Evolutionary conservation across 2,888 invertebrate genomes (phyloP), one percentile per base, ranked within the genome.

Genomic region (Adelognathus sp.): DNA sequence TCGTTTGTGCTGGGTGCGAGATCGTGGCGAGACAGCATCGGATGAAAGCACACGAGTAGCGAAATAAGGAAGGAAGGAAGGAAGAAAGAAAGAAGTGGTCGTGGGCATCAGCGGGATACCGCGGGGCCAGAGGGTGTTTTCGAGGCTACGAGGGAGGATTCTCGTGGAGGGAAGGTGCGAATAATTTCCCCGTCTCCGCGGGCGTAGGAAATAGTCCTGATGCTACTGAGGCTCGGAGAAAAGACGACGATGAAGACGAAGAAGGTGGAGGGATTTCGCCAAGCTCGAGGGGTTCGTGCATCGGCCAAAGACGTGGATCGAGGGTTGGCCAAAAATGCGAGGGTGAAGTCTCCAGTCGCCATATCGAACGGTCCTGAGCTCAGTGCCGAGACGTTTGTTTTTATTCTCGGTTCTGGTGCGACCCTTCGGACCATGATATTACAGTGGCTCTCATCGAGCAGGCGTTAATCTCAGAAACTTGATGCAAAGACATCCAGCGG

Each of bases 91-190:
- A n/a, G n/a, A n/a, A n/a, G n/a, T n/a, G 44, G 70, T 69, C 54
- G 61, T 70, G 66, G 61, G 33, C 50, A 69, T 71, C 36, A 70
- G 67, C 64, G 71, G 67, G 67, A 52, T 44, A 60, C 16, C 64
- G 36, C n/a, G 24, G 60, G 24, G 33, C 44, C 16, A 56, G 76
- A 71, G 67, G 77, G 64, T 64, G 69, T 75, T 50, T 61, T 14
- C n/a, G n/a, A n/a, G 33, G 21, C 44, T 58, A 18, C 36, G 58
- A 76, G 63, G 78, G 46, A 41, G 46, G 63, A 64, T 72, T 76
- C 67, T 52, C 73, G 66, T 67, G 69, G 76, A 76, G 82, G 80
- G 82, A 81, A 85, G 85, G 85, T 84, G 85, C 83, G 85, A 85
- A 86, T 85, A 86, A 86, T 86, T 85, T 84, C 77, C 70, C 74